phyloP scores from a whole-genome alignment of 2,113 vertebrate genomes.

The Mormoops blainvillei region DNA sequence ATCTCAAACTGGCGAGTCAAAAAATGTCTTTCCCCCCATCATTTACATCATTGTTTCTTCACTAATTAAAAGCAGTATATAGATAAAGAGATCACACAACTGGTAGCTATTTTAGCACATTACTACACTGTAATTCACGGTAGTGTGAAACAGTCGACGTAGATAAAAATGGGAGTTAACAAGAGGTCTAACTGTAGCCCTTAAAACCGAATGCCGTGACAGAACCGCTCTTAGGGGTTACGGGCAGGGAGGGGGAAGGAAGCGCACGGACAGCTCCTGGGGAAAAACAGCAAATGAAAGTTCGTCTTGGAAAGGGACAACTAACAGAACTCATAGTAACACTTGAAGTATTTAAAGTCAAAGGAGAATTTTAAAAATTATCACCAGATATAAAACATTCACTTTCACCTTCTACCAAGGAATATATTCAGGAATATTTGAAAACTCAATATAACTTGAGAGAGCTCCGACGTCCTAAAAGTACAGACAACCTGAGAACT shows the following conservation, averaged over 20 bases:
- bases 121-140: not conserved
- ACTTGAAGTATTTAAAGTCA: slow-evolving; percentile 24
- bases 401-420: slow-evolving; percentile 5
- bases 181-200: not conserved
- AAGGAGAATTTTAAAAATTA: not conserved
- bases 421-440: slow-evolving; percentile 26
- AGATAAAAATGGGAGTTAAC: not conserved
- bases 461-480: slow-evolving; percentile 35
- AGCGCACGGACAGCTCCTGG: not conserved
- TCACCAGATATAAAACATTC: slow-evolving; percentile 33
- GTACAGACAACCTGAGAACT: slow-evolving; percentile 44
- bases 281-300: not conserved
- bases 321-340: not conserved
- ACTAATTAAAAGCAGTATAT: not conserved
- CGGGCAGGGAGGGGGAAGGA: not conserved
- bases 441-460: slow-evolving; percentile 15
- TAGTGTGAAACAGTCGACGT: not conserved
- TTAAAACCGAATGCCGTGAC: not conserved
- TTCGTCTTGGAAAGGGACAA: not conserved
- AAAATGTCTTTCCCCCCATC: not conserved
- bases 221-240: not conserved
- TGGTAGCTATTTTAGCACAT: not conserved
- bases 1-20: not conserved
- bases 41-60: not conserved
- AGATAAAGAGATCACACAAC: not conserved